Conservation (phyloP, 1,140 invertebrate species). For the Goniozus legneri region DNA sequence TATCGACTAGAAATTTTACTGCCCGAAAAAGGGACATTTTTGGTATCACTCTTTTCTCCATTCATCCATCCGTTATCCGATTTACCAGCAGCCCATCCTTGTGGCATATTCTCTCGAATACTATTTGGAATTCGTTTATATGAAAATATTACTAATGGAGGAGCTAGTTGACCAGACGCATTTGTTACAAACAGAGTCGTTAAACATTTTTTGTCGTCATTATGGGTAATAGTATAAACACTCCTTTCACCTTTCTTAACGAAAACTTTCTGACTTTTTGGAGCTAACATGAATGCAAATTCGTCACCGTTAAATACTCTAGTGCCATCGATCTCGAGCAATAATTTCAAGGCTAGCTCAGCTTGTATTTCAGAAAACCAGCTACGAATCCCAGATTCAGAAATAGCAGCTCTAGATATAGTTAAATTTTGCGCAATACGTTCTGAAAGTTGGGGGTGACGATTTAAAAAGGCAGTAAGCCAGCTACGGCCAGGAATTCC, state of each 20-base stretch:
- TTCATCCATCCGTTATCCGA: slow-evolving; percentile 48
- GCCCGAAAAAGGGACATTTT: too few species aligned
- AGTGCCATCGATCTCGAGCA: slow-evolving; percentile 5
- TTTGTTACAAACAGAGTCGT: slow-evolving; percentile 8
- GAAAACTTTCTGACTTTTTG: background rate
- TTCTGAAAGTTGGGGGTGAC: slow-evolving; percentile 27
- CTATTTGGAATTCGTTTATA: slow-evolving; percentile 11
- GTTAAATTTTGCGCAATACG: slow-evolving; percentile 32
- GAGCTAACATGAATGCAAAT: slow-evolving; percentile 8
- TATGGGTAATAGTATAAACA: slow-evolving; percentile 2
- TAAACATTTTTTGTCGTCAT: slow-evolving; percentile 13
- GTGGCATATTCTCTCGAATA: slow-evolving; percentile 24
- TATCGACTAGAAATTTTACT: too few species aligned
- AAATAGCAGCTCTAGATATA: slow-evolving; percentile 23
- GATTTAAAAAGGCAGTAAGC: slow-evolving; percentile 26
- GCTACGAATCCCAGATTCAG: slow-evolving; percentile 15
- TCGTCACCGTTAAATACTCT: slow-evolving; percentile 10
- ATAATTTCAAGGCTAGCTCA: slow-evolving; percentile 16
- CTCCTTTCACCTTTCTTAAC: slow-evolving; percentile 9
- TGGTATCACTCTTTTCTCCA: too few species aligned
- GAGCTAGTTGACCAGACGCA: slow-evolving; percentile 8
- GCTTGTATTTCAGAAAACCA: slow-evolving; percentile 28
- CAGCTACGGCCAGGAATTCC: slow-evolving; percentile 28
- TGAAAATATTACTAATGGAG: slow-evolving; percentile 12
- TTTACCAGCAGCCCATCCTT: slow-evolving; percentile 35